phyloP scores from a whole-genome alignment of 2,113 vertebrate species.

The Caranx ignobilis region DNA sequence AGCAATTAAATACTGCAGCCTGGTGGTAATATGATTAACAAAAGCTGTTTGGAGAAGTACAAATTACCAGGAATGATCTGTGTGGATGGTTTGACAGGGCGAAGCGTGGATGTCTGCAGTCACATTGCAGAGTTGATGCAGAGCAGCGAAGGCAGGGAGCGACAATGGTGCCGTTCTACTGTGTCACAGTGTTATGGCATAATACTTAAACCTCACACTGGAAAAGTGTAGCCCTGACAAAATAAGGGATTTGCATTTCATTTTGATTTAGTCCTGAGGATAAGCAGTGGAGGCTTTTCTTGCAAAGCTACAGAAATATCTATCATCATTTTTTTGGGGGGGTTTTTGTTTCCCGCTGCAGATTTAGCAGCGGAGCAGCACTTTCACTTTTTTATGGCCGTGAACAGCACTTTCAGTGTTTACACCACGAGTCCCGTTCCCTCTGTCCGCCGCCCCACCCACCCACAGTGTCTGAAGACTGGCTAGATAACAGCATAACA shows the following conservation, averaged over 20 bases:
- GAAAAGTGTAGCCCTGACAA: background rate
- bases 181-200: background rate
- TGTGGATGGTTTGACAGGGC: background rate
- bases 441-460: background rate
- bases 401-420: background rate
- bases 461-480: background rate
- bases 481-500: background rate
- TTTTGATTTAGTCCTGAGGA: background rate
- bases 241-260: background rate
- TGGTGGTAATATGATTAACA: background rate
- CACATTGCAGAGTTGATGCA: background rate
- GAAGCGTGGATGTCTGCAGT: constrained; percentile 11
- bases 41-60: background rate
- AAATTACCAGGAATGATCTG: constrained; percentile 9
- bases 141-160: background rate
- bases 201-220: background rate
- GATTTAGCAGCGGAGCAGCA: background rate
- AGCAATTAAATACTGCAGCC: constrained; percentile 7
- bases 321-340: background rate
- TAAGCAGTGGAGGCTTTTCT: background rate
- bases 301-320: background rate
- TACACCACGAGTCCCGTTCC: background rate
- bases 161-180: background rate
- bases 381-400: background rate
- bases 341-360: background rate